Percentiles rank a stretch among this genome's conserved stretches.
These are phyloP conservation scores for Pogonomyrmex californicus DNA, from an alignment of 1,140 invertebrate genomes.

Conservation along the genomic window DNA sequence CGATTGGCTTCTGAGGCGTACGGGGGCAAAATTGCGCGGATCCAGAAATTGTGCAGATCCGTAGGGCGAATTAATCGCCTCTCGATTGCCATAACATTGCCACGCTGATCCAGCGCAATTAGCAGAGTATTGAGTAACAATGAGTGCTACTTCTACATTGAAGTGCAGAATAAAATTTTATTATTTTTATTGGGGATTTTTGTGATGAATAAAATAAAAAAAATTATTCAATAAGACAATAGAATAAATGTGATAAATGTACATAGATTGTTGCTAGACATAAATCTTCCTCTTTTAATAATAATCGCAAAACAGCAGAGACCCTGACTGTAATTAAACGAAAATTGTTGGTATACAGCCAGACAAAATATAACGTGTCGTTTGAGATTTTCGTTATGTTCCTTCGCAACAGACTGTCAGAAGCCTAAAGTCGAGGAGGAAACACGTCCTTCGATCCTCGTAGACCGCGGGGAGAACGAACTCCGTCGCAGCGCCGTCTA, in stretches of 20 bases:
- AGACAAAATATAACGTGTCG: constrained; percentile 9
- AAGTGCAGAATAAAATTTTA: not conserved
- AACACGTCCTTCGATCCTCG: constrained; percentile 72
- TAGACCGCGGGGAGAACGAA: constrained; percentile 69
- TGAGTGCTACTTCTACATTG: not conserved
- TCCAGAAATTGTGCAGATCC: not conserved
- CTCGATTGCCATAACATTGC: not conserved
- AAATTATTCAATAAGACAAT: not conserved
- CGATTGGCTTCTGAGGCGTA: constrained; percentile 32
- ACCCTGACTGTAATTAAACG: not conserved
- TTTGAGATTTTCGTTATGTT: constrained; percentile 31
- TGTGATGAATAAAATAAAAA: not conserved
- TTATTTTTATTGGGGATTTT: not conserved
- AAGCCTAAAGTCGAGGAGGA: constrained; percentile 51
- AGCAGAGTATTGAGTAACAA: not conserved
- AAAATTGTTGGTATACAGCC: not conserved
- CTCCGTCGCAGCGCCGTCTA: constrained; percentile 81
- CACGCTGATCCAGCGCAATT: not conserved
- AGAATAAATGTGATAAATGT: not conserved
- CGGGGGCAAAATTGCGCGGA: constrained; percentile 4
- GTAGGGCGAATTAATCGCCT: not conserved
- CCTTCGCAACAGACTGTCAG: constrained; percentile 62
- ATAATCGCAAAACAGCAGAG: not conserved
- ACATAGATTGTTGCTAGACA: not conserved
- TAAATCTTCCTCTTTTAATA: not conserved